phyloP scores from a whole-genome alignment of 2,113 vertebrate genomes.

The Semnornis frantzii region DNA sequence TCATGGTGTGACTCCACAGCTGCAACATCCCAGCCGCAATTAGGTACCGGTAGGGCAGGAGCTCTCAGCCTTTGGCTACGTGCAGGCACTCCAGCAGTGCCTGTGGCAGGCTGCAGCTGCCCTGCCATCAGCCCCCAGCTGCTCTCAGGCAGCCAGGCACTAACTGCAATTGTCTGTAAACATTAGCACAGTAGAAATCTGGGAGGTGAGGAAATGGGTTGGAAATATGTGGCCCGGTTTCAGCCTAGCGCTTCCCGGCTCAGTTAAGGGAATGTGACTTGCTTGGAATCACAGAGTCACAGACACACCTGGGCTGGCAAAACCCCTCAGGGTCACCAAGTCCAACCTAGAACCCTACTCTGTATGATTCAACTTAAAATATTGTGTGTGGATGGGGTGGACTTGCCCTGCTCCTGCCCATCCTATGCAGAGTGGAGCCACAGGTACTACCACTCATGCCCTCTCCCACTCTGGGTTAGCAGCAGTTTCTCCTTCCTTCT shows the following conservation, averaged over 20 bases:
- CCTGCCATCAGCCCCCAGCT: constrained; percentile 67
- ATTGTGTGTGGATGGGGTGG: too few species aligned
- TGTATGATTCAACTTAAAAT: too few species aligned
- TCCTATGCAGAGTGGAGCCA: too few species aligned
- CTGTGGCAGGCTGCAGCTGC: constrained; percentile 71
- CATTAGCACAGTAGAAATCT: constrained; percentile 48
- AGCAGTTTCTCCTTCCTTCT: too few species aligned
- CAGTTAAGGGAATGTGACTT: neutral
- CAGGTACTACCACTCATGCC: too few species aligned
- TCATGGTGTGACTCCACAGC: constrained; percentile 62
- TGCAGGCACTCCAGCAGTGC: constrained; percentile 35
- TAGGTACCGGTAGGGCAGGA: constrained; percentile 40
- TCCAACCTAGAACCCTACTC: too few species aligned
- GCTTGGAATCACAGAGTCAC: neutral
- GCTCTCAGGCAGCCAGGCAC: constrained; percentile 54
- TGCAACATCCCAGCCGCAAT: constrained; percentile 72
- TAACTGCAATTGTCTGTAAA: constrained; percentile 31
- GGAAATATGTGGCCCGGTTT: neutral
- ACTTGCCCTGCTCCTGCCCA: too few species aligned
- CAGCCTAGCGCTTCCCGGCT: neutral
- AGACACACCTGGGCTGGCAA: too few species aligned
- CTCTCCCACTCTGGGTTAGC: too few species aligned
- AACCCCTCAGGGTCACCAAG: too few species aligned
- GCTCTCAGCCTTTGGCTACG: constrained; percentile 29
- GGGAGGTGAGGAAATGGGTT: neutral